phyloP scores from a whole-genome alignment of 23 tunicate species.

The Halocynthia aurantium region DNA sequence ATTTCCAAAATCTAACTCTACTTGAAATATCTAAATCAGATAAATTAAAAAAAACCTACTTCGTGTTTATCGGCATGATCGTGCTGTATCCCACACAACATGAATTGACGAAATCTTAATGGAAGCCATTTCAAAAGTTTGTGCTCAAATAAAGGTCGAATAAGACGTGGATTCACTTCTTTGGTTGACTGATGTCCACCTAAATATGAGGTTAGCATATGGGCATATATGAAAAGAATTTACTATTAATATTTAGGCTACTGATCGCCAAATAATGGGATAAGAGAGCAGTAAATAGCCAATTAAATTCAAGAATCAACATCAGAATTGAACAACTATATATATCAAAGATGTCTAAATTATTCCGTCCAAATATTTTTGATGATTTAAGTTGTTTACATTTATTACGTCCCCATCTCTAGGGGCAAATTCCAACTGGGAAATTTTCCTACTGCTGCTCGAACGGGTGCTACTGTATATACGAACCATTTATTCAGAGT shows the following conservation, averaged over 20 bases:
- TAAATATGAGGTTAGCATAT: not conserved
- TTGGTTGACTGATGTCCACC: constrained; percentile 55
- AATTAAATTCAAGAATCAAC: too few relatives aligned
- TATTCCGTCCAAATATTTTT: too few relatives aligned
- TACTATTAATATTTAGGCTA: too few relatives aligned
- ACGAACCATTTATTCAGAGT: too few relatives aligned
- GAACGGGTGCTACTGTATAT: too few relatives aligned
- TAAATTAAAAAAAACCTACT: not conserved
- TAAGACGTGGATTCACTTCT: constrained; percentile 34
- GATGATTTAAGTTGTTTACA: not conserved
- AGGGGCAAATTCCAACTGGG: not conserved
- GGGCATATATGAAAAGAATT: too few relatives aligned
- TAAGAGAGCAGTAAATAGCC: too few relatives aligned
- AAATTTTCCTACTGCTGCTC: not conserved
- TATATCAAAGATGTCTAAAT: too few relatives aligned
- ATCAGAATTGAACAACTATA: too few relatives aligned
- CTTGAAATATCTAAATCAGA: not conserved
- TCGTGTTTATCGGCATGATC: constrained; percentile 18
- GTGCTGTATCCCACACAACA: constrained; percentile 42
- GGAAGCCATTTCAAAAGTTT: constrained; percentile 63
- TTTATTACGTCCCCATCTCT: not conserved
- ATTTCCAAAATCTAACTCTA: not conserved
- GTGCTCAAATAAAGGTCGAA: constrained; percentile 55
- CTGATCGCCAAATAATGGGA: too few relatives aligned
- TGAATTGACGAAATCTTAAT: constrained; percentile 24